phyloP scores from a whole-genome alignment of 92 coral and sea anemone species.

The Actinernus sp. region DNA sequence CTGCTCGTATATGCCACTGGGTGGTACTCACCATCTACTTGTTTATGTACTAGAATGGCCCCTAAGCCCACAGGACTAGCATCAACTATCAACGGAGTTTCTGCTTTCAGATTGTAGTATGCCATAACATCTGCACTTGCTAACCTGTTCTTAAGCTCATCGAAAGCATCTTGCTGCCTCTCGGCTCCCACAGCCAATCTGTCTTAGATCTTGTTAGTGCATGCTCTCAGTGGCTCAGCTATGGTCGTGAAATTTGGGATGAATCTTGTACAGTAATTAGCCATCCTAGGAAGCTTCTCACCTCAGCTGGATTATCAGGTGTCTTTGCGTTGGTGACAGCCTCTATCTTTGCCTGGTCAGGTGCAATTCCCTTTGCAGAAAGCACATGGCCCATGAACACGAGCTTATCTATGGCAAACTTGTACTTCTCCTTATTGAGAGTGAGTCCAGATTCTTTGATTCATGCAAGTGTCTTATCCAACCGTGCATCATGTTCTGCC shows the following conservation, averaged over 20 bases:
- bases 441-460: too few species aligned
- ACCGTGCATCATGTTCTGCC: too few species aligned
- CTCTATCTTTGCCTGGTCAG: slow-evolving; percentile 41
- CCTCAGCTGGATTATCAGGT: slow-evolving; percentile 43
- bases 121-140: slow-evolving; percentile 63
- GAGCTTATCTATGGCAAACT: slow-evolving; percentile 48
- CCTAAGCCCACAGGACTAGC: slow-evolving; percentile 59
- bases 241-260: slow-evolving; percentile 59
- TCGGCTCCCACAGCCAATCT: too few species aligned
- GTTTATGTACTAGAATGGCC: slow-evolving; percentile 52
- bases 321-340: slow-evolving; percentile 67
- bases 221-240: too few species aligned
- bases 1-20: slow-evolving; percentile 54
- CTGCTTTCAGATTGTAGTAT: slow-evolving; percentile 42
- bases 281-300: slow-evolving; percentile 59
- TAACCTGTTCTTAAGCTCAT: slow-evolving; percentile 16
- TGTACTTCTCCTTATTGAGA: slow-evolving; percentile 61
- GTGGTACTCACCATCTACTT: slow-evolving; percentile 50
- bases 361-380: slow-evolving; percentile 63
- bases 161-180: slow-evolving; percentile 59
- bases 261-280: slow-evolving; percentile 64
- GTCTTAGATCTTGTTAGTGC: too few species aligned
- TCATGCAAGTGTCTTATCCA: too few species aligned
- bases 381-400: slow-evolving; percentile 62
- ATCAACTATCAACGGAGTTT: slow-evolving; percentile 47